Evolutionary conservation across 2,113 vertebrate genomes (phyloP).

Genomic region (Siniperca chuatsi): DNA sequence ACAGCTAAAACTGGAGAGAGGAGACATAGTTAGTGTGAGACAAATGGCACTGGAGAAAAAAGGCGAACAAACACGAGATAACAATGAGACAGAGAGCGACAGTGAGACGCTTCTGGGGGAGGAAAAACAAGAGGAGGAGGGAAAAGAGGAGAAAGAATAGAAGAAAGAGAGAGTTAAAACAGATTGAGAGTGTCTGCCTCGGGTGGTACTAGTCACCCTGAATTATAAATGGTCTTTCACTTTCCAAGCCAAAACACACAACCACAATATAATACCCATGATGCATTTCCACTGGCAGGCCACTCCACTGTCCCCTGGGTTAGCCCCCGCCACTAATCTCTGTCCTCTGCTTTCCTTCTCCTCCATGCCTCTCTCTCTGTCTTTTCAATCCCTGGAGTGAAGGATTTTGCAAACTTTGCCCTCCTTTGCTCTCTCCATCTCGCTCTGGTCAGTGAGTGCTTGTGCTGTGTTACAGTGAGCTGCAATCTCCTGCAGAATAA

Average conservation of each 20-base stretch:
- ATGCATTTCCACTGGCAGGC: conserved; percentile 78
- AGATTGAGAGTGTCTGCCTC: conserved; percentile 78
- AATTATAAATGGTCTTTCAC: conserved; percentile 81
- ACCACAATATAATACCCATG: conserved; percentile 74
- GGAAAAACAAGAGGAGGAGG: conserved; percentile 44
- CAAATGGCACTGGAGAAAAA: conserved; percentile 56
- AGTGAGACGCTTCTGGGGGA: conserved; percentile 60
- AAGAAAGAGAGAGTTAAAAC: conserved; percentile 69
- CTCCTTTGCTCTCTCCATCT: conserved; percentile 56
- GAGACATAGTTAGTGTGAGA: conserved; percentile 43
- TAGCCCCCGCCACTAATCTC: conserved; percentile 67
- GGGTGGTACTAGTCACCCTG: conserved; percentile 78
- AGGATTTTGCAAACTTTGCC: conserved; percentile 66
- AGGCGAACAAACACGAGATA: conserved; percentile 53
- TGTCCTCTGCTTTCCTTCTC: conserved; percentile 59
- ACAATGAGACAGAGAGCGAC: conserved; percentile 63
- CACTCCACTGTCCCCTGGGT: conserved; percentile 67
- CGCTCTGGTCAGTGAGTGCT: conserved; percentile 38
- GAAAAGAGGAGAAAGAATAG: conserved; percentile 32
- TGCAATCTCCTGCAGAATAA: conserved; percentile 45
- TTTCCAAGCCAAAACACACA: conserved; percentile 79
- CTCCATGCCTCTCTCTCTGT: conserved; percentile 38
- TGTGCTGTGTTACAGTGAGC: conserved; percentile 42
- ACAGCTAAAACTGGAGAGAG: conserved; percentile 42
- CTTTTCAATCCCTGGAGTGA: conserved; percentile 42